Evolutionary conservation across 2,113 vertebrate species (phyloP), one percentile per base, ranked within the genome.

Genomic region (Dasypus novemcinctus): DNA sequence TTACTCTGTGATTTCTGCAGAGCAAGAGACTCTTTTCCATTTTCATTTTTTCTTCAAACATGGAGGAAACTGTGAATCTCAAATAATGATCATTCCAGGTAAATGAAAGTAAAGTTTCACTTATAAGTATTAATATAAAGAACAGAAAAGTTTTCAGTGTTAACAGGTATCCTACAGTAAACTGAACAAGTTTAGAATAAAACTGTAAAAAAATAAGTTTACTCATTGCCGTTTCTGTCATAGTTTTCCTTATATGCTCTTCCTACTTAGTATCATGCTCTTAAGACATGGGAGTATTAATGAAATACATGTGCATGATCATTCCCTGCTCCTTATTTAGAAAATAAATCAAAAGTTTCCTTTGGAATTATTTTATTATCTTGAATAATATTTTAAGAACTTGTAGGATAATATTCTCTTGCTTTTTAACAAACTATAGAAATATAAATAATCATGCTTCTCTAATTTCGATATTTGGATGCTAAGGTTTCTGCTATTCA

Each of bases 61-160:
- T 54, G 13, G 33, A 68, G 33, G 12, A 81, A 38, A 69, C 9
- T 59, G 27, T 59, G 27, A 84, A 29, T 69, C n/a, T 78, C 78
- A 92, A n/a, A 79, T 79, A 46, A 86, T 91, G 33, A 87, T 66
- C 75, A 57, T 81, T 95, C 91, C 43, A 81, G 36, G 36, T 25
- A 91, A 83, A n/a, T 43, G 14, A 81, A 95, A 63, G 9, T 8
- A 57, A 64, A 91, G 23, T 81, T 87, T 87, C 49, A 74, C 18
- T 74, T 25, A 11, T 57, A 71, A 90, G 11, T n/a, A 59, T 83
- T 76, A 61, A 76, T 49, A 59, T 23, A 90, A 66, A 75, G 25
- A 90, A 68, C 13, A 83, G 57, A 75, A 76, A 68, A 61, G 7
- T 18, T 64, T 88, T 64, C 43, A 81, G 20, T 41, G 2, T 82